phyloP scores from a whole-genome alignment of 2,797 vertebrate species.

The Esox lucius region DNA sequence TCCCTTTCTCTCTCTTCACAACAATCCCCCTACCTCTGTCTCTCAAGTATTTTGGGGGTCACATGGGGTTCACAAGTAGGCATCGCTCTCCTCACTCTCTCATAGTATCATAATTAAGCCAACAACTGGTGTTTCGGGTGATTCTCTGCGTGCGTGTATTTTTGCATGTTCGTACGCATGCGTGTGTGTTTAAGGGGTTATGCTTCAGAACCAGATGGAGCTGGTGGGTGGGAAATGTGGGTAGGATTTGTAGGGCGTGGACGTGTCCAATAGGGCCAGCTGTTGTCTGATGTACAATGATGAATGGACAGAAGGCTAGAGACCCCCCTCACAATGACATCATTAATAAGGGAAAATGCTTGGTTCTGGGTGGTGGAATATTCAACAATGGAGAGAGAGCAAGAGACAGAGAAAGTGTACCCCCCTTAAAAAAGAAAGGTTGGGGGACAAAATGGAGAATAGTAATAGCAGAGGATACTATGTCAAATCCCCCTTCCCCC shows the following conservation, averaged over 20 bases:
- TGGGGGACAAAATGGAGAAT: background rate
- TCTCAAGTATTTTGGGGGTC: background rate
- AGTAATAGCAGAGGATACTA: background rate
- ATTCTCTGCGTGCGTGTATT: background rate
- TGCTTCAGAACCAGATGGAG: constrained; percentile 61
- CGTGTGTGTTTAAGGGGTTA: too few relatives aligned
- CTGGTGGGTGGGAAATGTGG: constrained; percentile 59
- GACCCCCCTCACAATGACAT: constrained; percentile 38
- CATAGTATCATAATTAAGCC: constrained; percentile 36
- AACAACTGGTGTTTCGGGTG: constrained; percentile 62
- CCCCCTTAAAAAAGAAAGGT: too few relatives aligned
- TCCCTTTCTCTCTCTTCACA: background rate
- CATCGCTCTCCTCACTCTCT: background rate
- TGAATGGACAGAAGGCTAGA: background rate
- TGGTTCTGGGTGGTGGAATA: constrained; percentile 2
- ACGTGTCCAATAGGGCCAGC: constrained; percentile 42
- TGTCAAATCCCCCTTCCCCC: background rate
- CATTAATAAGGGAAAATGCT: constrained; percentile 27
- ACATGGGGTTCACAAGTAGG: background rate
- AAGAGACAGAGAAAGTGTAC: constrained; percentile 20
- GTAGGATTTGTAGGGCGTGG: constrained; percentile 59
- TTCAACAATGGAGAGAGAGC: constrained; percentile 30
- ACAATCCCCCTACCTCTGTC: background rate
- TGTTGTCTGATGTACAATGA: constrained; percentile 57
- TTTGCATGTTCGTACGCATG: too few relatives aligned